These are phyloP conservation scores for Ophioninae sp. DNA, from an alignment of 2,888 invertebrate species.

Conservation along the genomic window DNA sequence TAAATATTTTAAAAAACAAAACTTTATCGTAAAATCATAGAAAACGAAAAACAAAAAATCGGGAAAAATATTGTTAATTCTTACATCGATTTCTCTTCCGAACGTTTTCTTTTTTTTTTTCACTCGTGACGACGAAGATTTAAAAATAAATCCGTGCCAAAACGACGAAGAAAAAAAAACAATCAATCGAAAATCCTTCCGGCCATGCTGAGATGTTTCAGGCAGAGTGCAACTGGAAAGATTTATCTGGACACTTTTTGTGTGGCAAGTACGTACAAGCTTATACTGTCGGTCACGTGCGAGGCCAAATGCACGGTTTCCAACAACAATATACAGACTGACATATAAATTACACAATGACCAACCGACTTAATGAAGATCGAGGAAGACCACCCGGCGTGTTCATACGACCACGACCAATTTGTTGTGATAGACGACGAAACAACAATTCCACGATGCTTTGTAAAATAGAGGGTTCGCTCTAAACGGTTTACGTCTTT, in stretches of 20 bases:
- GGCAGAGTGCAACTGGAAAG: conserved; percentile 10
- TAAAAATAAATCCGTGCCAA: conserved; percentile 14
- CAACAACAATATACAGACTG: conserved; percentile 2
- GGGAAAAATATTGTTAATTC: neutral
- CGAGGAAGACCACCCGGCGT: conserved; percentile 1
- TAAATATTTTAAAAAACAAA: neutral
- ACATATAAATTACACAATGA: neutral
- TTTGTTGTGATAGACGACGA: neutral
- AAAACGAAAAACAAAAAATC: conserved; percentile 1
- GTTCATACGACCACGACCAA: neutral
- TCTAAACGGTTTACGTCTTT: neutral
- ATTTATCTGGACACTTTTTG: conserved; percentile 47
- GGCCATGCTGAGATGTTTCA: neutral
- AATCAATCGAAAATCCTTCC: neutral
- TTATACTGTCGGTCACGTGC: conserved; percentile 6
- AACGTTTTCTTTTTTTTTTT: neutral
- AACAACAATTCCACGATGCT: neutral
- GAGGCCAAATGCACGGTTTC: conserved; percentile 39
- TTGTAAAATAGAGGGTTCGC: neutral
- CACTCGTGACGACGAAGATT: neutral
- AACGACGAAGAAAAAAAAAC: conserved; percentile 7
- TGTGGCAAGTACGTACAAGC: conserved; percentile 1
- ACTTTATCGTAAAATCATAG: conserved; percentile 8
- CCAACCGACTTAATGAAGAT: conserved; percentile 18
- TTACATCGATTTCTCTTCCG: conserved; percentile 4